These are phyloP conservation scores for Atherinomorus stipes DNA, from an alignment of 2,113 vertebrate species.

Conservation along the genomic window DNA sequence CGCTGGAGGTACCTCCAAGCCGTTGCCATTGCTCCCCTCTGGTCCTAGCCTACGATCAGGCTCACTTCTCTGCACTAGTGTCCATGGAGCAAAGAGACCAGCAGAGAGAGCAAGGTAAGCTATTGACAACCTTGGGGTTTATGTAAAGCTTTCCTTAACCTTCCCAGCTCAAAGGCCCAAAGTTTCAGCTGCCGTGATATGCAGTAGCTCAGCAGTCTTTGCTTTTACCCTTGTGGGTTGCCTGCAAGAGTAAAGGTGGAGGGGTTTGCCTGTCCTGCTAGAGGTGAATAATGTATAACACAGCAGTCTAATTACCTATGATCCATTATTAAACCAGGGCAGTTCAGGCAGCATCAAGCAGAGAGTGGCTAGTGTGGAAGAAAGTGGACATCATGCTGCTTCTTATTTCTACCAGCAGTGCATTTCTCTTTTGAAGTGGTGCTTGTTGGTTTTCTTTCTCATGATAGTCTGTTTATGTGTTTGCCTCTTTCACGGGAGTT, in stretches of 20 bases:
- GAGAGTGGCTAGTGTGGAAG: conserved; percentile 40
- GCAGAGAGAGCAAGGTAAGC: conserved; percentile 95
- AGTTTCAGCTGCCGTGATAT: conserved; percentile 6
- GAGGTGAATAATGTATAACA: conserved; percentile 75
- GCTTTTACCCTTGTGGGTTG: conserved; percentile 37
- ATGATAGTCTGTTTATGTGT: conserved; percentile 15
- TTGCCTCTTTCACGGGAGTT: neutral
- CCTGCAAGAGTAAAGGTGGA: conserved; percentile 41
- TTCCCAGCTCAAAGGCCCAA: neutral
- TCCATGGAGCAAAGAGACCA: conserved; percentile 99
- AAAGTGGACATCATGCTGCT: conserved; percentile 21
- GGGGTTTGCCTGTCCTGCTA: conserved; percentile 50
- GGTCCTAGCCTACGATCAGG: conserved; percentile 98
- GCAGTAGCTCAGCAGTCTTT: conserved; percentile 18
- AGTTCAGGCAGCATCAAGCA: conserved; percentile 46
- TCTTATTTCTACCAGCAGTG: conserved; percentile 2
- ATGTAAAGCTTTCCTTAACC: conserved; percentile 16
- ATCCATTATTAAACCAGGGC: conserved; percentile 80
- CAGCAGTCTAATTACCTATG: conserved; percentile 73
- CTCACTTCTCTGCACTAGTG: conserved; percentile 98
- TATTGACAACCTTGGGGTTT: neutral
- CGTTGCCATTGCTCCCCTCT: conserved; percentile 98
- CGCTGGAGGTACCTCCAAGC: conserved; percentile 96
- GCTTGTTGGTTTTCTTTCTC: neutral
- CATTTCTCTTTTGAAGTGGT: conserved; percentile 1